Percentiles rank a stretch among this genome's conserved stretches.
Evolutionary conservation across 2,888 invertebrate species (phyloP).

Genomic region (Anagyrus pseudococci): DNA sequence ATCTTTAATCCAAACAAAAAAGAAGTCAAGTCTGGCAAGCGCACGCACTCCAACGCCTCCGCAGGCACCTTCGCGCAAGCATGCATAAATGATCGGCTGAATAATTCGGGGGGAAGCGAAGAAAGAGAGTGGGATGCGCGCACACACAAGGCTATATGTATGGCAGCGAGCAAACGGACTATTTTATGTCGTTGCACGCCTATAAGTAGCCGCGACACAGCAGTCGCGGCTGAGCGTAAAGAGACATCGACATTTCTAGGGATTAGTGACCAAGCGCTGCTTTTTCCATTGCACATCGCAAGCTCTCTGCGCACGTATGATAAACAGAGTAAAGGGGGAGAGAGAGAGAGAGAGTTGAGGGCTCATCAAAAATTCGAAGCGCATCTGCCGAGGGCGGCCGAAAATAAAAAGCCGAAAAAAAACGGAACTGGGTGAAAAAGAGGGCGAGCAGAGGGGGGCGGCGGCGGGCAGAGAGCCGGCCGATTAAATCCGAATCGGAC

Average conservation of each 20-base stretch:
- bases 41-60: neutral
- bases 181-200: neutral
- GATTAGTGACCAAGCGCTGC: too few relatives aligned
- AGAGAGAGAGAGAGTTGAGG: neutral
- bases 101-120: conserved; percentile 6
- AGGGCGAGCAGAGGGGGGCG: neutral
- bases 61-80: neutral
- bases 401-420: neutral
- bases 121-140: neutral
- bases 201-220: neutral
- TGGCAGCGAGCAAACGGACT: conserved; percentile 10
- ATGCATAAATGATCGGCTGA: conserved; percentile 27
- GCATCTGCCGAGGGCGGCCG: neutral
- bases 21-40: neutral
- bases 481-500: conserved; percentile 22
- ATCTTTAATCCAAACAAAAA: neutral
- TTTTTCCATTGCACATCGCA: too few relatives aligned
- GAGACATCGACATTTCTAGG: too few relatives aligned
- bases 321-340: neutral
- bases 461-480: neutral
- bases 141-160: neutral
- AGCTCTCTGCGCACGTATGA: neutral
- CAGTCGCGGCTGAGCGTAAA: too few relatives aligned
- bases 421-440: neutral
- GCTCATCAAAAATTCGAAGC: conserved; percentile 2